Conservation (phyloP, 2,888 invertebrate genomes). For the Pristionchus japonicus region DNA sequence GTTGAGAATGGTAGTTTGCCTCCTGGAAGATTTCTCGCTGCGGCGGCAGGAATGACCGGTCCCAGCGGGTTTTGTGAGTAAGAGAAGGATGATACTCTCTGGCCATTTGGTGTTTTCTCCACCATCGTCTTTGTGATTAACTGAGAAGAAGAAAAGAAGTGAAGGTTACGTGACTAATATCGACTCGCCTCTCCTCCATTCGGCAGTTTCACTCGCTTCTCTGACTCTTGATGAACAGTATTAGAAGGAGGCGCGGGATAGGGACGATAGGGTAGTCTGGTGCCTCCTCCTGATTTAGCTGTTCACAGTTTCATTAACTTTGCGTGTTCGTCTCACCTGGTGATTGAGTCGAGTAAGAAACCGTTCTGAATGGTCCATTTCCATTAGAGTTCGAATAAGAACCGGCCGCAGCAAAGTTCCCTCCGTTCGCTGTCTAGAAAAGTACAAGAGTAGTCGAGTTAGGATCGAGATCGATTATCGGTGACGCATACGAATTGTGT, state of each 20-base stretch:
- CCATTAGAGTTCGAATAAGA: not conserved
- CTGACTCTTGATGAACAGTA: conserved; percentile 12
- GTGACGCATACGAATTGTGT: not conserved
- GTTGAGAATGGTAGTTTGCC: conserved; percentile 3
- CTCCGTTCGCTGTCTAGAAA: not conserved
- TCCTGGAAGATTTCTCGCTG: not conserved
- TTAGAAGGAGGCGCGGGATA: not conserved
- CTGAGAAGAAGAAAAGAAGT: not conserved
- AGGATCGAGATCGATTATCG: not conserved
- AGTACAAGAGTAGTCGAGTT: not conserved
- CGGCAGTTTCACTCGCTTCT: conserved; percentile 36
- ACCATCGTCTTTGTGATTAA: conserved; percentile 44
- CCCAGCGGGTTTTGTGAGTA: conserved; percentile 41
- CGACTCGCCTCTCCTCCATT: conserved; percentile 40
- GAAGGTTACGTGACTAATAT: not conserved
- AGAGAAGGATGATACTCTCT: conserved; percentile 40
- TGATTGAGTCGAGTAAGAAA: not conserved
- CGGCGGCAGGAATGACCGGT: not conserved
- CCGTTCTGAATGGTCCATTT: not conserved
- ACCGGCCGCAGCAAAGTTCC: not conserved
- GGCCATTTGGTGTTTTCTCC: conserved; percentile 39
- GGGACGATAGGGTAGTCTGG: conserved; percentile 12
- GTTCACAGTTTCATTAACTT: not conserved
- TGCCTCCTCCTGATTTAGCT: not conserved
- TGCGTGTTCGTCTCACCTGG: not conserved